phyloP scores from a whole-genome alignment of 2,888 invertebrate genomes.

The Glaucopsyche alexis region DNA sequence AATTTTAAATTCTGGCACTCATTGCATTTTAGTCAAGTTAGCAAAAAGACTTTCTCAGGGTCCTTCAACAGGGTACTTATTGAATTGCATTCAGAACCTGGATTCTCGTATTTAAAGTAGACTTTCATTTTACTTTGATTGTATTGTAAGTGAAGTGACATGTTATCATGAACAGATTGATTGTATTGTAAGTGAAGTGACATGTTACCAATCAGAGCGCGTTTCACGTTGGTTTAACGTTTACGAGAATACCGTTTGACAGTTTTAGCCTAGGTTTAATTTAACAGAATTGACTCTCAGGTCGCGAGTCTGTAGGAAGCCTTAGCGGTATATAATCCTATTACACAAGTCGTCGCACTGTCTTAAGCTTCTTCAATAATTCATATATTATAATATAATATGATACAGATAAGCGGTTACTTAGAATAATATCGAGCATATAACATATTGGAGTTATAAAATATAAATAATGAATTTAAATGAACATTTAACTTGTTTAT shows the following conservation, averaged over 20 bases:
- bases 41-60: background rate
- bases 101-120: too few relatives aligned
- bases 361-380: slow-evolving; percentile 13
- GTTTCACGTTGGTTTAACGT: too few relatives aligned
- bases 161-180: too few relatives aligned
- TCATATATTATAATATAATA: slow-evolving; percentile 4
- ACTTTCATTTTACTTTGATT: too few relatives aligned
- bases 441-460: background rate
- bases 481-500: slow-evolving; percentile 3
- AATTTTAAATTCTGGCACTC: too few relatives aligned
- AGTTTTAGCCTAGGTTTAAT: too few relatives aligned
- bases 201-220: too few relatives aligned
- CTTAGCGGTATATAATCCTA: slow-evolving; percentile 11
- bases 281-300: too few relatives aligned
- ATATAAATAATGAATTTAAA: background rate
- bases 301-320: slow-evolving; percentile 1
- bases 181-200: too few relatives aligned
- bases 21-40: background rate
- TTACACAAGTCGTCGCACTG: slow-evolving; percentile 15
- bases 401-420: background rate
- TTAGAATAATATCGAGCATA: background rate
- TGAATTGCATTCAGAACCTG: background rate
- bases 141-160: too few relatives aligned
- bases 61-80: background rate
- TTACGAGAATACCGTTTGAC: too few relatives aligned